Conservation (phyloP, 2,113 vertebrate species). For the Astatotilapia flaviijosephi region DNA sequence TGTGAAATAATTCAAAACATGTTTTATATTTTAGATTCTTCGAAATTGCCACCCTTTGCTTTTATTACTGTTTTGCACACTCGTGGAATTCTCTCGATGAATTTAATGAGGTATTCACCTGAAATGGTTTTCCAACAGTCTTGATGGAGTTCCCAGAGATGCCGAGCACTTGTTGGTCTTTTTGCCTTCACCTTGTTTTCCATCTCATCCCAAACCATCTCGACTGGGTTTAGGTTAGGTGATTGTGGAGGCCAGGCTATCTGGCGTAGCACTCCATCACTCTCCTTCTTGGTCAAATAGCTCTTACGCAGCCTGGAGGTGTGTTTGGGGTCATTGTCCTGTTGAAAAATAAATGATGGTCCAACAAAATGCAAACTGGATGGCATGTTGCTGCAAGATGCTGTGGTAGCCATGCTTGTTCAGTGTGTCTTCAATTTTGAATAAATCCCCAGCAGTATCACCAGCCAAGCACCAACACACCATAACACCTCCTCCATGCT, state of each 20-base stretch:
- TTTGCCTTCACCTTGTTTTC: not conserved
- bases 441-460: too few relatives aligned
- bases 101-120: not conserved
- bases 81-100: not conserved
- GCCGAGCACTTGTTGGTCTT: rapidly evolving
- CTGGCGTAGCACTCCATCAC: not conserved
- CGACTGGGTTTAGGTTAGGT: not conserved
- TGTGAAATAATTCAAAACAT: not conserved
- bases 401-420: not conserved
- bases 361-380: not conserved
- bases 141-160: not conserved
- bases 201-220: not conserved
- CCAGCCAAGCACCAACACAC: too few relatives aligned
- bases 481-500: not conserved
- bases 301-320: rapidly evolving
- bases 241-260: not conserved
- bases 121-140: not conserved
- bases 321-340: not conserved
- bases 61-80: not conserved
- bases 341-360: not conserved
- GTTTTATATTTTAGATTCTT: not conserved
- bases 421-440: not conserved
- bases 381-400: not conserved
- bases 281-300: not conserved
- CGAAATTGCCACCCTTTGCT: not conserved